A percentile compares a stretch with the other conserved stretches of the same genome.
These are phyloP conservation scores for Idaea straminata DNA, from an alignment of 2,888 invertebrate genomes.

Conservation along the genomic window DNA sequence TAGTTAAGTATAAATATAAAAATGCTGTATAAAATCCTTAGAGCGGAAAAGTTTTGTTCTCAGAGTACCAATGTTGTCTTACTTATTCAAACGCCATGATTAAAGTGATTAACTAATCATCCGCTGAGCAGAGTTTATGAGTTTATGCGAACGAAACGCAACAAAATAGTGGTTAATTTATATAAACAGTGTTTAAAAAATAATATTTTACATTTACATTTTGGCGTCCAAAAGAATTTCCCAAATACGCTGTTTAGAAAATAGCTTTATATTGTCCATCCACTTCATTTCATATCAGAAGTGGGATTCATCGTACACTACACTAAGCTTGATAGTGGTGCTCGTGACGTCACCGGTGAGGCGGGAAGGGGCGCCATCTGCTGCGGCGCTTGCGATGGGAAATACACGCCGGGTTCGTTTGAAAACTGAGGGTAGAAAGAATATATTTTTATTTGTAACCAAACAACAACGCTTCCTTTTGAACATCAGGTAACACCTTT, in stretches of 20 bases:
- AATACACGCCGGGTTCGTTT: constrained; percentile 69
- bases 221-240: constrained; percentile 7
- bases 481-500: no score
- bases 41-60: no score
- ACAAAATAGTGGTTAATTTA: no score
- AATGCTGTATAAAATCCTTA: no score
- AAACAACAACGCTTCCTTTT: not conserved
- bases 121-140: no score
- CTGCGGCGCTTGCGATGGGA: constrained; percentile 68
- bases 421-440: constrained; percentile 77
- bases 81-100: no score
- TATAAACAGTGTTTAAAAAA: constrained; percentile 7
- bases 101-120: no score
- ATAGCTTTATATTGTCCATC: constrained; percentile 42
- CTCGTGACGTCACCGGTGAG: constrained; percentile 83
- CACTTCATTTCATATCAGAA: constrained; percentile 41
- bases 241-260: constrained; percentile 19
- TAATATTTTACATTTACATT: not conserved
- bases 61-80: no score
- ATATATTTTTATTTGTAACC: not conserved
- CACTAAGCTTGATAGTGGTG: constrained; percentile 84
- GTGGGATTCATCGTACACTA: constrained; percentile 73
- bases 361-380: constrained; percentile 77
- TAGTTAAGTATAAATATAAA: no score
- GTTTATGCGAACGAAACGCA: no score